Evolutionary conservation across 2,113 vertebrate genomes (phyloP).

Genomic region (Onychorhynchus coronatus): DNA sequence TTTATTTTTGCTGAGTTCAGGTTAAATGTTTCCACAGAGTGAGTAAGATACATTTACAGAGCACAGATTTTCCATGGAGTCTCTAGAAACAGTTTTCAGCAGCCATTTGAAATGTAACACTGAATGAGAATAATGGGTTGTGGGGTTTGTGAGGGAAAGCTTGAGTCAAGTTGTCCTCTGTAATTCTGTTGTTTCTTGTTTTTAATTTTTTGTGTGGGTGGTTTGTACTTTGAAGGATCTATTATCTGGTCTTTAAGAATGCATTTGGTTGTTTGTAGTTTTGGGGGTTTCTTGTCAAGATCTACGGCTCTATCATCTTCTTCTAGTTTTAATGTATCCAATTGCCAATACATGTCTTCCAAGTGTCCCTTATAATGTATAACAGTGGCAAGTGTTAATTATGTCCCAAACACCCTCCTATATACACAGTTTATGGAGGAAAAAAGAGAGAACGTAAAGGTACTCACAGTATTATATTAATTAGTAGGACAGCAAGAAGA

Average conservation of each 20-base stretch:
- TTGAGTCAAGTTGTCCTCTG: background rate
- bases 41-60: background rate
- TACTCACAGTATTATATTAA: conserved; percentile 57
- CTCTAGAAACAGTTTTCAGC: background rate
- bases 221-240: background rate
- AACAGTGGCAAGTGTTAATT: background rate
- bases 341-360: background rate
- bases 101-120: background rate
- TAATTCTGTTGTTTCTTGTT: background rate
- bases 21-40: background rate
- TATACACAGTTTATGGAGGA: background rate
- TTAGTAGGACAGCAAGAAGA: conserved; percentile 52
- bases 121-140: background rate
- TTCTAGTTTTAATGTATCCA: background rate
- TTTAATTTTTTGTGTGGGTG: background rate
- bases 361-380: background rate
- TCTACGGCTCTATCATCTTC: background rate
- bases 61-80: background rate
- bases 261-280: background rate
- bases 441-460: background rate
- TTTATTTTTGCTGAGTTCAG: background rate
- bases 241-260: background rate
- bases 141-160: background rate
- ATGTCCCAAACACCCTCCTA: background rate
- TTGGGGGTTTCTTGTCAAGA: background rate